Base-by-base conservation (phyloP, 2,888 invertebrate species). In the Globia sparganii region DNA sequence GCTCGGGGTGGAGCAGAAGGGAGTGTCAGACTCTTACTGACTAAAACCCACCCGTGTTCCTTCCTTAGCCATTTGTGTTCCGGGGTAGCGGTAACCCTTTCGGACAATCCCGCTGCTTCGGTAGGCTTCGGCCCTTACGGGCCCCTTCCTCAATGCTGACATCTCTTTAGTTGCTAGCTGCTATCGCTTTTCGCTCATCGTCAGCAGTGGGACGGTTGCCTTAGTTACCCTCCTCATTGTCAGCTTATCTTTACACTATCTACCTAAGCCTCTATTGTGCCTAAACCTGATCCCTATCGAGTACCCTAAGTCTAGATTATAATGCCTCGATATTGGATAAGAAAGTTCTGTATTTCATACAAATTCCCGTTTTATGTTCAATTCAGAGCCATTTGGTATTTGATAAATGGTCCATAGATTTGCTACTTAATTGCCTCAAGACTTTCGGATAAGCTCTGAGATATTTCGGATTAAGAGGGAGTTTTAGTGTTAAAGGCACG, bases 271-370 rank as follows among this genome's bases (percentile, higher is more conserved):
- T 37, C 75, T 59, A 75, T 86, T 86, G 85, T 85, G 31, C 21
- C 53, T n/a, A 68, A 80, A 56, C 83, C 64, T 67, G 85, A 76
- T 76, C 53, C 37, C 37, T 75, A 80, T 85, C 74, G 28, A 64
- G n/a, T 62, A 31, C 21, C 58, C 62, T 69, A 75, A 75, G 68
- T 64, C 75, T 68, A 80, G 83, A 80, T 87, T 72, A 37, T 85
- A 78, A 82, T 62, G 46, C 46, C n/a, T 58, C 59, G 75, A 76
- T 78, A 80, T 83, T 77, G 37, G 58, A 81, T 85, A 78, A 71
- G 83, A 87, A 76, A 67, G 73, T 13, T 72, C n/a, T 72, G 83
- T 85, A 86, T 71, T 74, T 80, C 72, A 80, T 46, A 80, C 61
- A 21, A 81, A 83, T 72, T 77, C 75, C 83, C 62, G 72, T 67